Evolutionary conservation across 2,888 invertebrate genomes (phyloP).

Genomic region (Synergus umbraculus): DNA sequence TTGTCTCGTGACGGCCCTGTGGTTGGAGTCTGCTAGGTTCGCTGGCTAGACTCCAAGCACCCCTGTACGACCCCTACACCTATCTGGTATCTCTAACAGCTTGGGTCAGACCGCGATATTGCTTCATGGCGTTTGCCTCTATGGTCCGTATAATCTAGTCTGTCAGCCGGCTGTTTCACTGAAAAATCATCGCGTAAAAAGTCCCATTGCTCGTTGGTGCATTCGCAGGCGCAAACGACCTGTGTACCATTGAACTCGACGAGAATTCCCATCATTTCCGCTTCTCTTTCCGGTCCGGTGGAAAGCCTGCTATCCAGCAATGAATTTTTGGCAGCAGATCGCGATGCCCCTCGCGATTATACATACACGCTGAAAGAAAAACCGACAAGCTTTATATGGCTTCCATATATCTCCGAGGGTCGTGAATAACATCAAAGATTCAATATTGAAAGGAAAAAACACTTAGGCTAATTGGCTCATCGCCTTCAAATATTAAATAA

Average conservation of each 20-base stretch:
- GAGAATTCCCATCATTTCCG: slow-evolving; percentile 22
- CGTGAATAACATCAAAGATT: slow-evolving; percentile 35
- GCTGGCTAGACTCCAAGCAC: slow-evolving; percentile 67
- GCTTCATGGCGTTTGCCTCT: slow-evolving; percentile 61
- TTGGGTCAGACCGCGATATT: slow-evolving; percentile 69
- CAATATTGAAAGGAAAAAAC: slow-evolving; percentile 25
- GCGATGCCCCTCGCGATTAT: slow-evolving; percentile 2
- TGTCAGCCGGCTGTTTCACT: slow-evolving; percentile 45
- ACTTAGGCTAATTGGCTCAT: neutral
- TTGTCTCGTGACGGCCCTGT: slow-evolving; percentile 26
- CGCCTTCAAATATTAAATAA: neutral
- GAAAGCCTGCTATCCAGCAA: slow-evolving; percentile 11
- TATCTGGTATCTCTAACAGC: slow-evolving; percentile 70
- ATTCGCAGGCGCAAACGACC: slow-evolving; percentile 29
- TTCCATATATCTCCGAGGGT: slow-evolving; percentile 10
- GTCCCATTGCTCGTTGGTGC: slow-evolving; percentile 21
- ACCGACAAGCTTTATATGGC: slow-evolving; percentile 21
- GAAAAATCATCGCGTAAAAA: slow-evolving; percentile 41
- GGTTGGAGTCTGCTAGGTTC: slow-evolving; percentile 59
- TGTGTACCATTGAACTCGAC: slow-evolving; percentile 34
- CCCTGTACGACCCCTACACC: slow-evolving; percentile 55
- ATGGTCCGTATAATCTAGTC: slow-evolving; percentile 54
- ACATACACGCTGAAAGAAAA: slow-evolving; percentile 21
- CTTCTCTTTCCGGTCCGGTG: slow-evolving; percentile 16
- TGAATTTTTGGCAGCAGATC: slow-evolving; percentile 36